Conservation (phyloP, 2,797 vertebrate genomes). For the Cetoscarus ocellatus region DNA sequence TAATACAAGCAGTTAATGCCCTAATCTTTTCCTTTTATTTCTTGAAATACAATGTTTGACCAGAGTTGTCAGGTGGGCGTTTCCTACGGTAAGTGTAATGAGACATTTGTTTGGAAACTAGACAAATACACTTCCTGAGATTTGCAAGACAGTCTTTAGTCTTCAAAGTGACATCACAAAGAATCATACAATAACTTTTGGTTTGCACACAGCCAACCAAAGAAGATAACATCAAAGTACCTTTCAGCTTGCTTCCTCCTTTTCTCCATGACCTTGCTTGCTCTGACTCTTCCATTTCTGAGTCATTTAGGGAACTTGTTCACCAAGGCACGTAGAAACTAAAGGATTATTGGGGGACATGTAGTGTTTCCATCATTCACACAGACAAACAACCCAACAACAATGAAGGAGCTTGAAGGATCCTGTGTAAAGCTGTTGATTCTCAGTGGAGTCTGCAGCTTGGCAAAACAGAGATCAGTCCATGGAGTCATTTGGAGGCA, state of each 20-base stretch:
- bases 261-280: not conserved
- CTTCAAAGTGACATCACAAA: no score
- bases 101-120: no score
- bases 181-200: no score
- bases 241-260: no score
- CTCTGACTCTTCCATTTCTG: slow-evolving; percentile 1
- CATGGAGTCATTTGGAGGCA: not conserved
- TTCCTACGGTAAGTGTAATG: no score
- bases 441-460: not conserved
- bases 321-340: not conserved
- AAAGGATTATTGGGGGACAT: not conserved
- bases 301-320: not conserved
- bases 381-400: slow-evolving; percentile 2
- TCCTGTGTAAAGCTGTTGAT: not conserved
- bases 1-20: no score
- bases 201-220: not conserved
- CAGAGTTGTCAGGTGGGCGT: no score
- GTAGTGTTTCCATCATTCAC: not conserved
- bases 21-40: no score
- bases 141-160: no score
- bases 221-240: not conserved
- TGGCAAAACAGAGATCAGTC: not conserved
- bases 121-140: no score
- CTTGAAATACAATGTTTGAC: no score
- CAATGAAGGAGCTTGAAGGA: not conserved